phyloP scores from a whole-genome alignment of 2,888 invertebrate species.

The Venusia cambrica region DNA sequence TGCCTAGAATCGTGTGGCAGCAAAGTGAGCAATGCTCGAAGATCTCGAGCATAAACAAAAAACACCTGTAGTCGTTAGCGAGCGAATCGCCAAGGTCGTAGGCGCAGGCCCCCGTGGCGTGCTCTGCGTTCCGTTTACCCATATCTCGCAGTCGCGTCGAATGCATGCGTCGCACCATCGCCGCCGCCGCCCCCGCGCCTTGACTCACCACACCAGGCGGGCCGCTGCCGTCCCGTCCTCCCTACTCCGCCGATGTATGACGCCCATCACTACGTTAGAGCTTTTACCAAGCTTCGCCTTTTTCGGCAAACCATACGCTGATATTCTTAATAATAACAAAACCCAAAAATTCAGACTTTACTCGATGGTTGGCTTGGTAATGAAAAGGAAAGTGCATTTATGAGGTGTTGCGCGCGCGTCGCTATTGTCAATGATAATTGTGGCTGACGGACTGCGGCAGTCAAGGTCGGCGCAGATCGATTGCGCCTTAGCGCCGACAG shows the following conservation, averaged over 20 bases:
- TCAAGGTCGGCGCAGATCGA: conserved; percentile 73
- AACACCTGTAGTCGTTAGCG: conserved; percentile 78
- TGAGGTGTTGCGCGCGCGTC: conserved; percentile 56
- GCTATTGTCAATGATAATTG: conserved; percentile 71
- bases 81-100: conserved; percentile 75
- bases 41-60: conserved; percentile 72
- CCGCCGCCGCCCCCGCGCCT: conserved; percentile 60
- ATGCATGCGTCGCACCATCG: conserved; percentile 65
- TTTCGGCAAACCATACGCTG: not conserved
- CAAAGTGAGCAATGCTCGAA: conserved; percentile 52
- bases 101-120: conserved; percentile 70
- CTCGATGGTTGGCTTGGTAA: too few species aligned
- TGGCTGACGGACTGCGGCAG: conserved; percentile 56
- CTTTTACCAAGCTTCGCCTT: conserved; percentile 10
- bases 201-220: conserved; percentile 56
- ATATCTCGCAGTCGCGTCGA: conserved; percentile 78
- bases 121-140: conserved; percentile 76
- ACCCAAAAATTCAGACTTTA: too few species aligned
- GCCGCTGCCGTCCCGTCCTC: conserved; percentile 41
- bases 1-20: conserved; percentile 42
- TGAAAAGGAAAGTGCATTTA: conserved; percentile 54
- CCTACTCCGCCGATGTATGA: conserved; percentile 35
- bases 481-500: conserved; percentile 48
- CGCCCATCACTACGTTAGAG: conserved; percentile 25
- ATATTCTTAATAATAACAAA: not conserved